Conservation (phyloP, 2,888 invertebrate genomes). For the Drosophila paramelanica region DNA sequence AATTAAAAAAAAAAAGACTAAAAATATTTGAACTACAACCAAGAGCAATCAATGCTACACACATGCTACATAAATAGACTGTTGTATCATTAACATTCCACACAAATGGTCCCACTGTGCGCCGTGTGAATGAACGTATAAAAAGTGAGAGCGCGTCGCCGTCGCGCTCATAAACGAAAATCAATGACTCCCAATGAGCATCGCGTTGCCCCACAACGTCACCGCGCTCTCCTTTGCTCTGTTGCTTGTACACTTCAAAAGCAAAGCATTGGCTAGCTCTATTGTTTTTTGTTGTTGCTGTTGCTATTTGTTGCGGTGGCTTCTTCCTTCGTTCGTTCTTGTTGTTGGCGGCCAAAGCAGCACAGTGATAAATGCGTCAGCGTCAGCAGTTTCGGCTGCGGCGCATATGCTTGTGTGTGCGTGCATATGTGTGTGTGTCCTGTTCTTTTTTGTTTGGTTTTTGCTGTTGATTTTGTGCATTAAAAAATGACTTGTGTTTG, state of each 20-base stretch:
- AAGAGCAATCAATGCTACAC: background rate
- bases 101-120: constrained; percentile 54
- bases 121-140: constrained; percentile 78
- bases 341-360: constrained; percentile 44
- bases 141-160: constrained; percentile 72
- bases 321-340: constrained; percentile 47
- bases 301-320: constrained; percentile 28
- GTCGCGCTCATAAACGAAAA: constrained; percentile 76
- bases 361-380: constrained; percentile 63
- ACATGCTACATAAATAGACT: constrained; percentile 13
- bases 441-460: constrained; percentile 30
- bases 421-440: constrained; percentile 1
- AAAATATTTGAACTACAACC: background rate
- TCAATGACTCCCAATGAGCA: constrained; percentile 74
- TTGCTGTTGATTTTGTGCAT: constrained; percentile 57
- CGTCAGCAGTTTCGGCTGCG: constrained; percentile 46
- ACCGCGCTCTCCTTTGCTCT: background rate
- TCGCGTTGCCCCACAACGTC: constrained; percentile 22
- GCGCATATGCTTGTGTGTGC: constrained; percentile 18
- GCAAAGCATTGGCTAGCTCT: constrained; percentile 20
- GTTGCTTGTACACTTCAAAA: constrained; percentile 14
- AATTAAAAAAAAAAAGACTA: background rate
- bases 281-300: constrained; percentile 41
- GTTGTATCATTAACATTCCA: constrained; percentile 34
- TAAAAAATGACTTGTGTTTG: constrained; percentile 61